A percentile compares a stretch with the other conserved stretches of the same genome.
phyloP scores from a whole-genome alignment of 92 coral and sea anemone genomes.

The Heteractis magnifica region DNA sequence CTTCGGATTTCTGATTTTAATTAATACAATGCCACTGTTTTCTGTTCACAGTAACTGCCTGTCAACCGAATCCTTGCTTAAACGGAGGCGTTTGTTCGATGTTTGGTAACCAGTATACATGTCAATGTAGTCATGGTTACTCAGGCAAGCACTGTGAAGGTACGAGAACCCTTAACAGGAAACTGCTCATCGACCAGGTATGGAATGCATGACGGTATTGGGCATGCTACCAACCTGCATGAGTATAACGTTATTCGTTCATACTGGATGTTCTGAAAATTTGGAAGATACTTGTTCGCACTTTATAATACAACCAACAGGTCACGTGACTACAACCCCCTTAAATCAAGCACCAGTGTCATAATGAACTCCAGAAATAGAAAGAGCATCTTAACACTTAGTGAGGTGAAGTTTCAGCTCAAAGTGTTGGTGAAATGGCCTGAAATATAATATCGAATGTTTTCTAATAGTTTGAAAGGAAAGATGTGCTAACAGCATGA shows the following conservation, averaged over 20 bases:
- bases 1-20: not conserved
- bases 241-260: not conserved
- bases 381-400: too few relatives aligned
- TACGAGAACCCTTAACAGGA: constrained; percentile 47
- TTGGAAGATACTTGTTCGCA: not conserved
- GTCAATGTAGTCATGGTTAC: constrained; percentile 87
- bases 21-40: not conserved
- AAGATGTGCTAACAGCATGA: too few relatives aligned
- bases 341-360: too few relatives aligned
- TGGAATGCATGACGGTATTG: constrained; percentile 34
- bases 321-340: too few relatives aligned
- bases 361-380: too few relatives aligned
- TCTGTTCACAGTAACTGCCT: constrained; percentile 62
- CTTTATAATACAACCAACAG: too few relatives aligned
- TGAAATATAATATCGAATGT: too few relatives aligned
- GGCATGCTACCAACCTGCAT: constrained; percentile 29
- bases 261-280: not conserved
- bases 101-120: constrained; percentile 68
- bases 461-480: too few relatives aligned
- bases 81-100: constrained; percentile 83
- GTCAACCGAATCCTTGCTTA: constrained; percentile 90
- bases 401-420: too few relatives aligned
- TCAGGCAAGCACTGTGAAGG: constrained; percentile 88
- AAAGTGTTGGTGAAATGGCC: too few relatives aligned
- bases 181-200: constrained; percentile 25